phyloP scores from a whole-genome alignment of 2,797 vertebrate species.

The Falco cherrug region DNA sequence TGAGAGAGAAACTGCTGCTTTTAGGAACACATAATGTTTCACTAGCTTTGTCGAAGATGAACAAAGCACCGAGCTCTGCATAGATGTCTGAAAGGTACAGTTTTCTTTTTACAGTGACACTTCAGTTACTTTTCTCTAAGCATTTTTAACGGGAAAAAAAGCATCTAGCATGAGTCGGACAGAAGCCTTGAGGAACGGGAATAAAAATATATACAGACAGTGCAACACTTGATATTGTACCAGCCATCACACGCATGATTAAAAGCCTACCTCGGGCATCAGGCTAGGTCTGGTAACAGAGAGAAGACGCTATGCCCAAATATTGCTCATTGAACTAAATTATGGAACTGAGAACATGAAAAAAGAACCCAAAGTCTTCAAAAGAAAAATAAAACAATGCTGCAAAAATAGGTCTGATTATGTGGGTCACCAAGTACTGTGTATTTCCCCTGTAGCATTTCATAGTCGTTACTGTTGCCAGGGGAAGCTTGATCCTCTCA shows the following conservation, averaged over 20 bases:
- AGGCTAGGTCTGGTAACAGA: neutral
- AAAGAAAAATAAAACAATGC: conserved; percentile 80
- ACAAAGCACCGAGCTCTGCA: conserved; percentile 57
- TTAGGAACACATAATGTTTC: conserved; percentile 53
- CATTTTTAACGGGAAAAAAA: neutral
- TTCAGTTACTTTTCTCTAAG: conserved; percentile 48
- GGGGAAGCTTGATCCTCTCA: conserved; percentile 78
- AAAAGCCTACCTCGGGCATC: conserved; percentile 23
- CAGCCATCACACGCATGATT: neutral
- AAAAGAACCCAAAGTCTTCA: conserved; percentile 23
- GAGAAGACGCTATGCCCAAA: conserved; percentile 35
- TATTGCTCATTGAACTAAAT: conserved; percentile 41
- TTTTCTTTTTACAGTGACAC: conserved; percentile 63
- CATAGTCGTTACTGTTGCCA: conserved; percentile 81
- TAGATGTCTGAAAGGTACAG: conserved; percentile 50
- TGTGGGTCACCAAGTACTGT: conserved; percentile 79
- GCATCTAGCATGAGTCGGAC: conserved; percentile 19
- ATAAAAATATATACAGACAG: conserved; percentile 22
- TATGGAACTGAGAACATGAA: conserved; percentile 61
- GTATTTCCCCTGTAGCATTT: conserved; percentile 78
- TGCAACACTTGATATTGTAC: neutral
- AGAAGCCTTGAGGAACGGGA: neutral
- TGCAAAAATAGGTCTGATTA: conserved; percentile 76
- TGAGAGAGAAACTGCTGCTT: conserved; percentile 21
- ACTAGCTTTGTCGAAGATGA: conserved; percentile 30